phyloP scores from a whole-genome alignment of 1,140 invertebrate genomes.

The Pentalonia nigronervosa region DNA sequence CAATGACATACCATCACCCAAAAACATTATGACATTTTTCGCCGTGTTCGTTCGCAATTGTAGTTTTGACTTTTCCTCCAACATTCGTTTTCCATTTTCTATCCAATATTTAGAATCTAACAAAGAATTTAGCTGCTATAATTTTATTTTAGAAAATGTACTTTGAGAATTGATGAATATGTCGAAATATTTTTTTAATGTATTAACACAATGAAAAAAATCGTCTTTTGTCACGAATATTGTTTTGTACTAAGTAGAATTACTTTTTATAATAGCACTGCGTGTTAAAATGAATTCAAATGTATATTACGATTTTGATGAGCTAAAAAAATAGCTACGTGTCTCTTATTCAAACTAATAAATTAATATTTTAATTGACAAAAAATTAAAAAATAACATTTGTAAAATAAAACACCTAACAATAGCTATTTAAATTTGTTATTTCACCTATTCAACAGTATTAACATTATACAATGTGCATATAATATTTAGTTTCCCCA shows the following conservation, averaged over 20 bases:
- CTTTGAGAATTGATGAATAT: neutral
- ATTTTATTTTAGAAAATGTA: neutral
- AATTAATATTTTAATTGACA: neutral
- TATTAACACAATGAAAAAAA: too few relatives aligned
- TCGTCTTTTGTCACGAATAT: too few relatives aligned
- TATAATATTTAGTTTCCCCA: neutral
- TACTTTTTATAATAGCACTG: neutral
- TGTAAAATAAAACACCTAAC: neutral
- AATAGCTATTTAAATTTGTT: neutral
- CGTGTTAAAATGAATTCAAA: neutral
- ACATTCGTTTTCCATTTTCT: conserved; percentile 50
- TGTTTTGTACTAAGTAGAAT: too few relatives aligned
- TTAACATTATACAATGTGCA: neutral
- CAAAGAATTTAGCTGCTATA: neutral
- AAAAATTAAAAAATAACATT: neutral
- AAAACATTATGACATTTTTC: conserved; percentile 76
- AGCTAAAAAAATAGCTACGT: neutral
- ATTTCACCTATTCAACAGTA: neutral
- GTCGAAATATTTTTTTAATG: neutral
- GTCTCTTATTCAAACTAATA: neutral
- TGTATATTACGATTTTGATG: neutral
- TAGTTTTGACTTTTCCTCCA: conserved; percentile 55
- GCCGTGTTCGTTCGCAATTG: conserved; percentile 64
- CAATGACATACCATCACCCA: conserved; percentile 81
- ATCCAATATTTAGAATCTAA: conserved; percentile 60